phyloP scores from a whole-genome alignment of 23 tunicate species.

The Halocynthia roretzi region DNA sequence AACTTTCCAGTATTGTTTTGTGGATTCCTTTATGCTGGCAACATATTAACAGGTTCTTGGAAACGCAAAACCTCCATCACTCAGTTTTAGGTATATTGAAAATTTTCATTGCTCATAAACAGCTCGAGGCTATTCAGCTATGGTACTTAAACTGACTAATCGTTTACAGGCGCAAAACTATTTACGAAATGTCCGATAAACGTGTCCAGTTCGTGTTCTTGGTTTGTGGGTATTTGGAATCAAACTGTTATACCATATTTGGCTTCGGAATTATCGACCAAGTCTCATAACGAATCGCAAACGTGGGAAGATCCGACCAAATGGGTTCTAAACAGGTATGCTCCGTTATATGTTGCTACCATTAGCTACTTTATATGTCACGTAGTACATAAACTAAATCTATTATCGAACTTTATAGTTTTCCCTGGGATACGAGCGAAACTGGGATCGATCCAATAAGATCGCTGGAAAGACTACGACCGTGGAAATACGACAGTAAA shows the following conservation, averaged over 20 bases:
- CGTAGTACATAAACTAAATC: neutral
- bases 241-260: slow-evolving; percentile 68
- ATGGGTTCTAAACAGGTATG: slow-evolving; percentile 80
- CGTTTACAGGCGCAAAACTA: slow-evolving; percentile 53
- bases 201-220: slow-evolving; percentile 69
- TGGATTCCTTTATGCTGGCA: slow-evolving; percentile 96
- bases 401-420: slow-evolving; percentile 16
- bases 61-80: slow-evolving; percentile 25
- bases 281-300: slow-evolving; percentile 19
- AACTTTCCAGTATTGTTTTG: slow-evolving; percentile 54
- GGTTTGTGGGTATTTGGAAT: slow-evolving; percentile 89
- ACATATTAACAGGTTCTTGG: slow-evolving; percentile 73
- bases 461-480: neutral
- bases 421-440: slow-evolving; percentile 85
- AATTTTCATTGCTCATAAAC: neutral
- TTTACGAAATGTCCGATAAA: slow-evolving; percentile 54
- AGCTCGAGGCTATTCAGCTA: neutral
- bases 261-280: slow-evolving; percentile 39
- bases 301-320: slow-evolving; percentile 64
- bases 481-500: neutral
- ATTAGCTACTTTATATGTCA: neutral
- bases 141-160: neutral
- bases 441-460: slow-evolving; percentile 37
- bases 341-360: neutral
- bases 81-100: slow-evolving; percentile 50